Conservation (phyloP, 37 sponge, comb jelly and placozoan genomes). For the Chondrilla cf. caribensis region DNA sequence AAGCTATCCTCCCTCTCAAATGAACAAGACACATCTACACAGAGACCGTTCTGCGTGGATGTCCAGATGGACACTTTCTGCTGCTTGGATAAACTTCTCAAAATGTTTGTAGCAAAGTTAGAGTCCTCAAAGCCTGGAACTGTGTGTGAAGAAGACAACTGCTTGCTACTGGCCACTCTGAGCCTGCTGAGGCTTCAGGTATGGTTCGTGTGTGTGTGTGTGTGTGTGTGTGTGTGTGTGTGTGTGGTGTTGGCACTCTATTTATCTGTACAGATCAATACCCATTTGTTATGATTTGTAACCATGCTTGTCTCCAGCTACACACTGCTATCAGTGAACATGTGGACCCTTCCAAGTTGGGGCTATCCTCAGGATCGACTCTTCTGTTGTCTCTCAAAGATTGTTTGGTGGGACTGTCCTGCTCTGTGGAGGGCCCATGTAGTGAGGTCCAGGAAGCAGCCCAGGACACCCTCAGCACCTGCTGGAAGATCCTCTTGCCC, state of each 20-base stretch:
- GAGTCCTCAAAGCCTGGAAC: conserved; percentile 41
- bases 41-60: conserved; percentile 80
- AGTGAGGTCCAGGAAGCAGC: conserved; percentile 77
- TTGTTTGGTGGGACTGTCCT: conserved; percentile 74
- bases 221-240: conserved; percentile 2
- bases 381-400: conserved; percentile 83
- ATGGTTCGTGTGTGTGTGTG: conserved; percentile 3
- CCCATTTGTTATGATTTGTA: too few relatives aligned
- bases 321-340: conserved; percentile 65
- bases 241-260: too few relatives aligned
- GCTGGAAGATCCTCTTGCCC: conserved; percentile 84
- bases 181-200: conserved; percentile 81
- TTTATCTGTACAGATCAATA: too few relatives aligned
- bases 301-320: conserved; percentile 65
- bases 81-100: conserved; percentile 68
- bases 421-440: conserved; percentile 53
- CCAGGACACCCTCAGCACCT: conserved; percentile 65
- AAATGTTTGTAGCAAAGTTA: conserved; percentile 52
- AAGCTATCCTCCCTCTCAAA: not conserved
- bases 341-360: conserved; percentile 39
- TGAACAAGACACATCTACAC: not conserved
- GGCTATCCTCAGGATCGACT: conserved; percentile 52
- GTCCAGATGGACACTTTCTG: conserved; percentile 59
- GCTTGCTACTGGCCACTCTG: conserved; percentile 76
- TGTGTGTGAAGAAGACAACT: conserved; percentile 71